Evolutionary conservation across 2,797 vertebrate genomes (phyloP).

Genomic region (Malacoraja senta): DNA sequence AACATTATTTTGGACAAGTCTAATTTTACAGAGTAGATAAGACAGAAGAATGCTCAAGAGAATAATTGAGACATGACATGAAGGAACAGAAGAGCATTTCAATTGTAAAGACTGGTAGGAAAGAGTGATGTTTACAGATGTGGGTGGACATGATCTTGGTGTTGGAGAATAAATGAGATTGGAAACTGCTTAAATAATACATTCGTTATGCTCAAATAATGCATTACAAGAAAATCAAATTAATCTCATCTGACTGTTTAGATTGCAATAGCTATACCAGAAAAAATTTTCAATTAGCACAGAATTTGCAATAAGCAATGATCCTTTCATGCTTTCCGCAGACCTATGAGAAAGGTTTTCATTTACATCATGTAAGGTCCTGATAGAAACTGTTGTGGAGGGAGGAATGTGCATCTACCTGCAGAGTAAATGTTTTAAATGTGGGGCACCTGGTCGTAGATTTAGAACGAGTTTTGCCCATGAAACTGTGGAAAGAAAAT

Average conservation of each 20-base stretch:
- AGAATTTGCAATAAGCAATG: no score
- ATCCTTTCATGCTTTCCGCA: no score
- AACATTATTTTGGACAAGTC: no score
- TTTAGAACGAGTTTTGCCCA: no score
- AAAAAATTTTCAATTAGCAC: background rate
- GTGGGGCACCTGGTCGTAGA: no score
- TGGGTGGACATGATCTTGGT: background rate
- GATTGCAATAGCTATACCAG: background rate
- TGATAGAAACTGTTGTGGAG: no score
- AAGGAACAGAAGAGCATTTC: background rate
- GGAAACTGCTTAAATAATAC: background rate
- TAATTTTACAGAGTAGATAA: no score
- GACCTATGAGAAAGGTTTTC: no score
- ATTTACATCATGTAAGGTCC: no score
- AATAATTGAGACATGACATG: background rate
- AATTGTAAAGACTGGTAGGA: background rate
- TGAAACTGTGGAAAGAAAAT: no score
- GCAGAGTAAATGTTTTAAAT: no score
- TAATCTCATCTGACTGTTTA: background rate
- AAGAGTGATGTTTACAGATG: background rate
- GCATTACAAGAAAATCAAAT: background rate
- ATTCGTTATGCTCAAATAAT: background rate
- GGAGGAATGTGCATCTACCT: no score
- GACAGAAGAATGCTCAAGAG: background rate
- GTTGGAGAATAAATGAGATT: background rate